These are phyloP conservation scores for Clarias magur DNA, from an alignment of 2,113 vertebrate species.

Conservation along the genomic window DNA sequence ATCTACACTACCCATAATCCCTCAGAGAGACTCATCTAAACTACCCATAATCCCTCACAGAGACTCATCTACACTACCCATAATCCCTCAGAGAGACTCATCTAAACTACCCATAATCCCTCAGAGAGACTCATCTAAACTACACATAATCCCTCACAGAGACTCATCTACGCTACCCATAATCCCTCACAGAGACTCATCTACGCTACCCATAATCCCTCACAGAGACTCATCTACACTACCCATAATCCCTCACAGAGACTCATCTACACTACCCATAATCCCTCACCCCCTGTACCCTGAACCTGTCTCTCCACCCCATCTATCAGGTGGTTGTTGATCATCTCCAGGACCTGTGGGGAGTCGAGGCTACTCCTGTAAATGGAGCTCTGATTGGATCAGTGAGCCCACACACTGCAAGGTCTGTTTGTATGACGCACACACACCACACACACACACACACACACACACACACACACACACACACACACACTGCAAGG, in stretches of 20 bases:
- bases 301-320: background rate
- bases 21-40: background rate
- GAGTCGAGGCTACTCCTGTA: constrained; percentile 35
- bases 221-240: no score
- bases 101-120: constrained; percentile 31
- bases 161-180: background rate
- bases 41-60: constrained; percentile 14
- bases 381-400: background rate
- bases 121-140: no score
- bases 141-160: constrained; percentile 10
- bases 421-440: background rate
- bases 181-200: background rate
- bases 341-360: constrained; percentile 67
- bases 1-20: background rate
- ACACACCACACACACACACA: background rate
- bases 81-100: no score
- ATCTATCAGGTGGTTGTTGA: constrained; percentile 65
- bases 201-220: background rate
- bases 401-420: constrained; percentile 28
- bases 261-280: no score
- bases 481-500: background rate
- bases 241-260: constrained; percentile 8
- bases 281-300: background rate
- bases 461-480: background rate
- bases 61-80: no score